Evolutionary conservation across 2,113 vertebrate species (phyloP).

Genomic region (Poeciliopsis prolifica): DNA sequence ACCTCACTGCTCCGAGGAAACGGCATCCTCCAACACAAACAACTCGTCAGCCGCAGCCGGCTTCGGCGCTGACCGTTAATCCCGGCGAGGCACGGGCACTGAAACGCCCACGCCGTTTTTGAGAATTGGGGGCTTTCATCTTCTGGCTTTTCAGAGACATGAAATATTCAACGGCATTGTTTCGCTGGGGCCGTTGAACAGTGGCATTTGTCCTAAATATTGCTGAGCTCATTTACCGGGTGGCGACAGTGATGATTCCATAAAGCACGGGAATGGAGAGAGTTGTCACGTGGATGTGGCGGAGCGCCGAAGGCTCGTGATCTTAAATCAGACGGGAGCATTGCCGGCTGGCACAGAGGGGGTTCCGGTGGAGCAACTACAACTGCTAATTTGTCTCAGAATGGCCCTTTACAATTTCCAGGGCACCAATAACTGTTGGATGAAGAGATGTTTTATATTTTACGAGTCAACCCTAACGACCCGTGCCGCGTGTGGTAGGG

Average conservation of each 20-base stretch:
- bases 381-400: slow-evolving; percentile 75
- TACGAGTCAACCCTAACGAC: slow-evolving; percentile 22
- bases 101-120: slow-evolving; percentile 55
- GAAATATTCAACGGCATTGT: slow-evolving; percentile 74
- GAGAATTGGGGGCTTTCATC: slow-evolving; percentile 45
- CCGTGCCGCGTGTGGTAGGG: slow-evolving; percentile 15
- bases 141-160: slow-evolving; percentile 50
- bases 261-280: slow-evolving; percentile 79
- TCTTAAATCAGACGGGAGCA: slow-evolving; percentile 77
- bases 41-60: slow-evolving; percentile 57
- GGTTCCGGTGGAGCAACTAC: slow-evolving; percentile 50
- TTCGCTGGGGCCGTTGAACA: slow-evolving; percentile 57
- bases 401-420: slow-evolving; percentile 73
- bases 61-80: slow-evolving; percentile 51
- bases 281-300: slow-evolving; percentile 73
- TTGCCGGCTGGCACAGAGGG: slow-evolving; percentile 59
- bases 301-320: slow-evolving; percentile 72
- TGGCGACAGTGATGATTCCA: slow-evolving; percentile 75
- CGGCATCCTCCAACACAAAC: slow-evolving; percentile 73
- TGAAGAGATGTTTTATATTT: slow-evolving; percentile 68
- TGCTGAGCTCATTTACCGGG: slow-evolving; percentile 66
- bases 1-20: slow-evolving; percentile 58
- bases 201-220: slow-evolving; percentile 70
- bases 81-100: slow-evolving; percentile 34
- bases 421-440: slow-evolving; percentile 73